phyloP scores from a whole-genome alignment of 2,113 vertebrate species.

The Corythoichthys haematopterus region DNA sequence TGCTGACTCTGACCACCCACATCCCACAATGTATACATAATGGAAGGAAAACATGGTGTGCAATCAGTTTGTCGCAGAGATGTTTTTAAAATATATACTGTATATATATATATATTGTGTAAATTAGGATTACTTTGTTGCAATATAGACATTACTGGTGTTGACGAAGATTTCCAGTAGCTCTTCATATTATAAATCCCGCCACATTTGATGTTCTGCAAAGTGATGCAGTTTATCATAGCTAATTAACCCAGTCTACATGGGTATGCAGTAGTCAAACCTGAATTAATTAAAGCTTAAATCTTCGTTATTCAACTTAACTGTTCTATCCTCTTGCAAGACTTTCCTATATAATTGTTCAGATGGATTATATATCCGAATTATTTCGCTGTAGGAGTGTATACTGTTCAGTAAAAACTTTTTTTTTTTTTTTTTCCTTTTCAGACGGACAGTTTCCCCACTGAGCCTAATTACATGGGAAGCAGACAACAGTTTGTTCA shows the following conservation, averaged over 20 bases:
- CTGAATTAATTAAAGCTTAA: constrained; percentile 33
- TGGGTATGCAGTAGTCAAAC: constrained; percentile 84
- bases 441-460: constrained; percentile 99
- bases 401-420: constrained; percentile 81
- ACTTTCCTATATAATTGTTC: constrained; percentile 84
- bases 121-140: background rate
- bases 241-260: constrained; percentile 81
- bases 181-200: constrained; percentile 31
- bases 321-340: constrained; percentile 22
- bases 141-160: background rate
- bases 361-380: constrained; percentile 73
- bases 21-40: background rate
- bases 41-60: background rate
- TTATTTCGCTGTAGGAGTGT: constrained; percentile 84
- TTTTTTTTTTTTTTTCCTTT: constrained; percentile 73
- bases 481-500: constrained; percentile 99
- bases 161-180: background rate
- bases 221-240: constrained; percentile 60
- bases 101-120: background rate
- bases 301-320: constrained; percentile 7
- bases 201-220: constrained; percentile 36
- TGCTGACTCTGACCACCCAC: background rate
- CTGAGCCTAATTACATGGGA: constrained; percentile 99
- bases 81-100: background rate
- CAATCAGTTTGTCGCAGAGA: background rate